Conservation (phyloP, 2,797 vertebrate species). For the Selene dorsalis region DNA sequence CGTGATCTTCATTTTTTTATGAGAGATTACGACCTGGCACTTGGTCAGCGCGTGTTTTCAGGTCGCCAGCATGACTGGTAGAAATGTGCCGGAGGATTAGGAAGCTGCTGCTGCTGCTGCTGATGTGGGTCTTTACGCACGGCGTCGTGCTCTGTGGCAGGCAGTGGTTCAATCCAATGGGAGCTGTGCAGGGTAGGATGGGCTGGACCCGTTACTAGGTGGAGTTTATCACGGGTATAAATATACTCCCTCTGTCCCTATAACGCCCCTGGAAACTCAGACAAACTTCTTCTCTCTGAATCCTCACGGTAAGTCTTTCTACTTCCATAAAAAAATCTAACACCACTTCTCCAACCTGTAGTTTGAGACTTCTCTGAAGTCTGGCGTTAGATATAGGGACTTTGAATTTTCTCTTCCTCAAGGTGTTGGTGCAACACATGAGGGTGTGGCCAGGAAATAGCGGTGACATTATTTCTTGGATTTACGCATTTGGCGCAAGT, state of each 20-base stretch:
- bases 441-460: conserved; percentile 65
- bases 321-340: neutral
- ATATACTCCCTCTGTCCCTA: conserved; percentile 30
- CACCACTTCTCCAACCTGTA: neutral
- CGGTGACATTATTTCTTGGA: neutral
- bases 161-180: conserved; percentile 50
- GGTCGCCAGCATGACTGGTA: conserved; percentile 12
- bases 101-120: neutral
- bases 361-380: neutral
- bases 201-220: conserved; percentile 73
- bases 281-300: conserved; percentile 17
- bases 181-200: conserved; percentile 34
- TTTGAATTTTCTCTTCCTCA: neutral
- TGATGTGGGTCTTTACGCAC: conserved; percentile 22
- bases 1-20: conserved; percentile 27
- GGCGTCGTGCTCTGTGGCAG: neutral
- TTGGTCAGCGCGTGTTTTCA: conserved; percentile 30
- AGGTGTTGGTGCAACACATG: neutral
- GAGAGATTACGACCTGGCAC: conserved; percentile 1
- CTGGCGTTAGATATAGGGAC: accelerated
- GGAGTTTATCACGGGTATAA: conserved; percentile 75
- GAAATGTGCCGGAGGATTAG: neutral
- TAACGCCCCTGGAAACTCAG: conserved; percentile 53
- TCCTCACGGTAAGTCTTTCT: conserved; percentile 65
- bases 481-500: neutral